Evolutionary conservation across 2,888 invertebrate species (phyloP).

Genomic region (Campaea margaritaria): DNA sequence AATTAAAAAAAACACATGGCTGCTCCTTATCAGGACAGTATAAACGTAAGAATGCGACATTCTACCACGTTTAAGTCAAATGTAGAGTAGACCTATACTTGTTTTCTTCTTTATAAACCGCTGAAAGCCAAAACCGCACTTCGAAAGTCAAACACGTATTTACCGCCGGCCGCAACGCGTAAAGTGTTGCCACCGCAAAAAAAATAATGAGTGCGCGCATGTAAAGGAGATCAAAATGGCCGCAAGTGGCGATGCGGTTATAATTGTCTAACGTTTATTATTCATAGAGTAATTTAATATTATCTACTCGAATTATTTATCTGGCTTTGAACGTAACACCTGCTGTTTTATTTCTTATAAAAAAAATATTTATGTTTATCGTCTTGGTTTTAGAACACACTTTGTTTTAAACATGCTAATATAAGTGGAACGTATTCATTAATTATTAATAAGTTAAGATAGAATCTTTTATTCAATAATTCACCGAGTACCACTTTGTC

Average conservation of each 20-base stretch:
- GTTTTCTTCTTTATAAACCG: constrained; percentile 8
- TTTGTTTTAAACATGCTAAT: neutral
- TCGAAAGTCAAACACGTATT: constrained; percentile 39
- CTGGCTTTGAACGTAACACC: neutral
- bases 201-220: constrained; percentile 34
- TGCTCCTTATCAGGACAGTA: neutral
- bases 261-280: constrained; percentile 26
- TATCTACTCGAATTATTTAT: constrained; percentile 6
- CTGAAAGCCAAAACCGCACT: constrained; percentile 29
- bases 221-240: constrained; percentile 34
- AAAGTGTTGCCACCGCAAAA: constrained; percentile 44
- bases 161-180: constrained; percentile 39
- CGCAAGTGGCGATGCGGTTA: constrained; percentile 15
- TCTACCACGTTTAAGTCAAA: neutral
- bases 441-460: too few relatives aligned
- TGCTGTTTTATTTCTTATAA: neutral
- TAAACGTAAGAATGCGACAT: neutral
- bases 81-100: neutral
- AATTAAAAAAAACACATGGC: too few relatives aligned
- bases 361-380: neutral
- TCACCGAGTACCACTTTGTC: too few relatives aligned
- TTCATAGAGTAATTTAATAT: constrained; percentile 14
- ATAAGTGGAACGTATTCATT: too few relatives aligned
- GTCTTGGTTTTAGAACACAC: neutral
- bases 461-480: too few relatives aligned